Evolutionary conservation across 1,140 invertebrate species (phyloP), one percentile per base, ranked within the genome.

Genomic region (Cherax destructor): DNA sequence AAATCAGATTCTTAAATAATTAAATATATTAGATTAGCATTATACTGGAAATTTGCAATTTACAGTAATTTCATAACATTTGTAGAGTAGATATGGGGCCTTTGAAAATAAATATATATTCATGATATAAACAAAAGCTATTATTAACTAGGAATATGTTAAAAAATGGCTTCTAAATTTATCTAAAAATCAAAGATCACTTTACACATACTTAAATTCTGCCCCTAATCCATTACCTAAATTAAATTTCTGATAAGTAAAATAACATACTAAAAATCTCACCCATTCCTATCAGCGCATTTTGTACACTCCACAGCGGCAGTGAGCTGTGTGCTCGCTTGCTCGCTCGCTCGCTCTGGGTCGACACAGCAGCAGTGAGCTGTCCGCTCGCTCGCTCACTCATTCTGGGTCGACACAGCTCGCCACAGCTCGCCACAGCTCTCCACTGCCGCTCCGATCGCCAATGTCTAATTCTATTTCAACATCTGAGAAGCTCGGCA

Each of bases 21-120:
- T 84, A 85, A 85, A 56, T 11, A 77, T 65, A 49, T 84, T 91
- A 91, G 88, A 61, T 24, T 91, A 91, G 88, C 24, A 69, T 80
- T 16, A 80, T 69, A 85, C 21, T 85, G 83, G 74, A 77, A 84
- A 16, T 56, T 49, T 85, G 77, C 83, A 91, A 52, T 65, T 85
- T 59, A 50, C 80, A 78, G 61, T 84, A 84, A 85, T 65, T 41
- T 79, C 80, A 85, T 61, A 78, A 69, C 61, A 84, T 91, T 65
- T 85, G 88, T 91, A 91, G 88, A 91, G 11, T 91, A 91, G 88
- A 85, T 69, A 85, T 79, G 83, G 88, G 88, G 88, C 83, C 88
- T 79, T 79, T 91, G 83, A 85, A 89, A 91, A 83, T 91, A 91
- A 91, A 91, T 91, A 91, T 91, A 24, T 47, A n/a, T 65, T 65